phyloP scores from a whole-genome alignment of 2,797 vertebrate genomes.

The Peromyscus aztecus region DNA sequence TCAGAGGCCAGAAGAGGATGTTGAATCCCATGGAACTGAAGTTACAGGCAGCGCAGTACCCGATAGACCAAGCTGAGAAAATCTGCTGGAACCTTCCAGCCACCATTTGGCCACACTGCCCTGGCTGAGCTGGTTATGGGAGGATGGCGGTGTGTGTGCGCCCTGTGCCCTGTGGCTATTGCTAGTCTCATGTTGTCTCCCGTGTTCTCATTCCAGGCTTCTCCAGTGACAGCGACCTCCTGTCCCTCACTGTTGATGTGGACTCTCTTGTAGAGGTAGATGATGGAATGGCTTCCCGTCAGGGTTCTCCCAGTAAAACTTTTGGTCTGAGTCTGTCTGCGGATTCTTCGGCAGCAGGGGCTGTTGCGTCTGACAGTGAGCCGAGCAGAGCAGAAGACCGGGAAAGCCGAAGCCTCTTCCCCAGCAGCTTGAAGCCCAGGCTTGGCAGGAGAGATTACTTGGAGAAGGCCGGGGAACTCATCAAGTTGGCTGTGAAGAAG shows the following conservation, averaged over 20 bases:
- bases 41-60: not conserved
- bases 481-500: slow-evolving; percentile 94
- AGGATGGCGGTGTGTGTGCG: not conserved
- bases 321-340: slow-evolving; percentile 88
- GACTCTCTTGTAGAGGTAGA: slow-evolving; percentile 94
- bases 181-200: slow-evolving; percentile 46
- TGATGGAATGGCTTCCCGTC: slow-evolving; percentile 98
- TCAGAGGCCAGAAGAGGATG: not conserved
- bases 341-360: slow-evolving; percentile 82
- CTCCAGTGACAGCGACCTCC: slow-evolving; percentile 95
- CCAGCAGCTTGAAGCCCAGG: slow-evolving; percentile 90
- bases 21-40: not conserved
- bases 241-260: slow-evolving; percentile 93
- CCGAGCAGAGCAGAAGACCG: slow-evolving; percentile 88
- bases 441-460: slow-evolving; percentile 93
- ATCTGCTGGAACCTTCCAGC: slow-evolving; percentile 3
- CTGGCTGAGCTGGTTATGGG: not conserved
- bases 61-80: not conserved
- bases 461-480: slow-evolving; percentile 94
- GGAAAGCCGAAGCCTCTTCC: slow-evolving; percentile 90
- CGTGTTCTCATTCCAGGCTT: slow-evolving; percentile 88
- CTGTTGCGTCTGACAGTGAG: slow-evolving; percentile 88
- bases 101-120: not conserved
- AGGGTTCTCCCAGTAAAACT: slow-evolving; percentile 93
- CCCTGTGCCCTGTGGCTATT: slow-evolving; percentile 35